phyloP scores from a whole-genome alignment of 2,113 vertebrate species.

The Chionodraco myersi region DNA sequence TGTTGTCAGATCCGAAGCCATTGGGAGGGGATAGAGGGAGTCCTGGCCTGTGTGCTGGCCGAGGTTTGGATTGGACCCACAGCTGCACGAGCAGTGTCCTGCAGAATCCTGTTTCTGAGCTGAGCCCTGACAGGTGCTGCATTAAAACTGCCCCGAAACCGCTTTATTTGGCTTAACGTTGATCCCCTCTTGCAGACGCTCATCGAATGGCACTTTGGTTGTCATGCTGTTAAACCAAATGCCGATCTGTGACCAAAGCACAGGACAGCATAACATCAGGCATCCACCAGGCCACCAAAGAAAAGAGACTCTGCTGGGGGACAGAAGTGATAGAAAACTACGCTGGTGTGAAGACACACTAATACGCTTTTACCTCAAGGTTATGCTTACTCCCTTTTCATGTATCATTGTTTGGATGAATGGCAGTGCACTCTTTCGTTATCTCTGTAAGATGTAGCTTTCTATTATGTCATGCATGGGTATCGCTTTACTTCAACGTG shows the following conservation, averaged over 20 bases:
- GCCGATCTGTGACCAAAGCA: constrained; percentile 59
- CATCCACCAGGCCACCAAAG: constrained; percentile 10
- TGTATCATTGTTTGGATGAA: constrained; percentile 4
- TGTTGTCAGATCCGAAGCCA: constrained; percentile 67
- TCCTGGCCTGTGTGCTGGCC: constrained; percentile 48
- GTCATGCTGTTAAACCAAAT: constrained; percentile 65
- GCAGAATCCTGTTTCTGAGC: constrained; percentile 60
- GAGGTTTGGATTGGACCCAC: constrained; percentile 67
- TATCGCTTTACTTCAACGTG: neutral
- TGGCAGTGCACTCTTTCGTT: neutral
- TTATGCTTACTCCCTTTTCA: constrained; percentile 12
- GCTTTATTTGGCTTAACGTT: constrained; percentile 71
- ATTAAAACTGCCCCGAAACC: constrained; percentile 65
- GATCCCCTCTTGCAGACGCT: constrained; percentile 71
- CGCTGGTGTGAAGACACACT: neutral
- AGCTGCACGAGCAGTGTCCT: constrained; percentile 70
- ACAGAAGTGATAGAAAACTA: constrained; percentile 15
- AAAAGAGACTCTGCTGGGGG: constrained; percentile 8
- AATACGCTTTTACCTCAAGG: constrained; percentile 20
- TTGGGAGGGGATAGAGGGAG: constrained; percentile 30
- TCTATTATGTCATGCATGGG: neutral
- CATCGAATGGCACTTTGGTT: constrained; percentile 57
- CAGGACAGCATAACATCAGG: constrained; percentile 32
- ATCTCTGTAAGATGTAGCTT: neutral
- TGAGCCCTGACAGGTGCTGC: constrained; percentile 81